phyloP scores from a whole-genome alignment of 2,113 vertebrate genomes.

The Rhineura floridana region DNA sequence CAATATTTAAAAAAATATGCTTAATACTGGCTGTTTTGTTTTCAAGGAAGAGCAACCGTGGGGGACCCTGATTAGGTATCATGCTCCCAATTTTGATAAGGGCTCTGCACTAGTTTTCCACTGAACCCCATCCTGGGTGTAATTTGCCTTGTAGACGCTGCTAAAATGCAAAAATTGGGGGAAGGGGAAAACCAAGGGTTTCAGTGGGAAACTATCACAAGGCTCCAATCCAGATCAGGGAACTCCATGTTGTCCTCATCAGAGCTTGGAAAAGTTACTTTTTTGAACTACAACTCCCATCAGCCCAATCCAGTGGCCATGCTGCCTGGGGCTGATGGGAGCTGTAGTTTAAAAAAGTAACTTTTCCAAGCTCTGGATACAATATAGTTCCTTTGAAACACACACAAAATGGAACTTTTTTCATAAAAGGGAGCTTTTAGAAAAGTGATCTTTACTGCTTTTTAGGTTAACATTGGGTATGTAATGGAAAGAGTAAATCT shows the following conservation, averaged over 20 bases:
- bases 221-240: neutral
- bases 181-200: no score
- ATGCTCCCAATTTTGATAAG: neutral
- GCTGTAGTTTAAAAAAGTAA: no score
- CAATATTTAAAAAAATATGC: neutral
- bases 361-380: no score
- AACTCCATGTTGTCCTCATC: no score
- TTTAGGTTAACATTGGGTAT: neutral
- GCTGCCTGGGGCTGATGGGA: no score
- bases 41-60: neutral
- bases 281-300: no score
- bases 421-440: rapidly evolving
- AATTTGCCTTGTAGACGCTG: neutral
- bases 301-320: no score
- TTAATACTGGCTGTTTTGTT: neutral
- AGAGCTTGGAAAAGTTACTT: no score
- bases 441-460: neutral
- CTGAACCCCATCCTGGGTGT: neutral
- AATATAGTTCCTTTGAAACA: no score
- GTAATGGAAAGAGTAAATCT: neutral
- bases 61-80: neutral
- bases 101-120: neutral
- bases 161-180: neutral
- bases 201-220: neutral
- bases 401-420: neutral